Base-by-base conservation (phyloP, 2,113 vertebrate species). In the Campylorhamphus procurvoides region DNA sequence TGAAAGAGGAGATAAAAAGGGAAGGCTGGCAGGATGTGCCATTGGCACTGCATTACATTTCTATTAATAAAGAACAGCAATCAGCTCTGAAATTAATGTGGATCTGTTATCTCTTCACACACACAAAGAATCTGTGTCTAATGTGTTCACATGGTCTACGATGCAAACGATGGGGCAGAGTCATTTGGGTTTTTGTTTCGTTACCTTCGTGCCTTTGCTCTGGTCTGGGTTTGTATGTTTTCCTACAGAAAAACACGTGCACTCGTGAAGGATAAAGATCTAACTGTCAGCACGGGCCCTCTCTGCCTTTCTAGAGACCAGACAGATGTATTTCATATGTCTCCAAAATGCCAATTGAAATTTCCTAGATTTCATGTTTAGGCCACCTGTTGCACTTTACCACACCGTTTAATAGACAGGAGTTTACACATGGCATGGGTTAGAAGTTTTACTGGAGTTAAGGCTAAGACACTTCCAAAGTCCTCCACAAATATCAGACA, bases 11-110 rank as follows among this genome's bases (percentile, higher is more conserved):
- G 80, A 92, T 69, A 37, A 83, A 93, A 92, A 84, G 27, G 40
- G 77, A 92, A 67, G 60, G 56, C 76, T 96, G 89, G 68, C 91
- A 92, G 93, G 84, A 87, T 84, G 90, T 67, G 68, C 76, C 14
- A 1, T 29, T 80, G 90, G 73, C 47, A 77, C 76, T 47, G 27
- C 47, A 18, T 86, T 78, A 82, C 62, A 84, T 64, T 95, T 88
- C 90, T 92, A 87, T 91, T 94, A 93, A 92, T 77, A 94, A 91
- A 94, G 84, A 77, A 78, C 3, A 0, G 90, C 63, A 91, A 93
- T 75, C 82, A 52, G 60, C 47, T 68, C 73, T 60, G 87, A 94
- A 96, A 94, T 94, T 81, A 84, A 75, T n/a, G 83, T 75, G 84
- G 76, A 93, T 84, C 68, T 90, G 86, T 84, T 92, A 90, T 72